Evolutionary conservation across 2,113 vertebrate genomes (phyloP), one percentile per base, ranked within the genome.

Genomic region (Rhizomys pruinosus): DNA sequence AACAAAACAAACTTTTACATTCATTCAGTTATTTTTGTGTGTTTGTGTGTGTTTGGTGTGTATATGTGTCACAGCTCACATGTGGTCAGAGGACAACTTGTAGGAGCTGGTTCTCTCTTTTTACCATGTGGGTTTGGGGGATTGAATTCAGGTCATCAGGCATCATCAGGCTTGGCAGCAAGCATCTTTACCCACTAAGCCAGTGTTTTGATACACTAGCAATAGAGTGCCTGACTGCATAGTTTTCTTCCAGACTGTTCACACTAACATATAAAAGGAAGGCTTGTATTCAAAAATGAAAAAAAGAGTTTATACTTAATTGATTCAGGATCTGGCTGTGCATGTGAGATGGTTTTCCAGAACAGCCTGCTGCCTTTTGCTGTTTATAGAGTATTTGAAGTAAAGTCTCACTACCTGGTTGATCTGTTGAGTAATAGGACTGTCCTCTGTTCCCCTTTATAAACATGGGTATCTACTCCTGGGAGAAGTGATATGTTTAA

Each of bases 181-280:
- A 44, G 27, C 79, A 44, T 64, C 59, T 32, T 82, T 42, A 42
- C 42, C 29, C 61, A 44, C 59, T 82, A 59, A 82, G 37, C 59
- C 47, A 85, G n/a, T 72, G 15, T 74, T 87, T 63, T 89, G 37
- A 29, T 23, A 13, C 17, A 6, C 15, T n/a, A n/a, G n/a, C n/a
- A n/a, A n/a, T n/a, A n/a, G n/a, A 19, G 77, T 73, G 32, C 42
- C 47, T 66, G 52, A 61, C 42, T 63, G 17, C 44, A 0, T 81
- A 63, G 52, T n/a, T 82, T 82, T 42, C 25, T 76, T 63, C 10
- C 73, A 78, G 84, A 71, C 73, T 90, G 63, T 77, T 88, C 20
- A 79, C 47, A 71, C 37, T 82, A 86, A 42, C 68, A 2, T 92
- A 59, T 71, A 39, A 88, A 89, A 93, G 57, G 63, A 78, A n/a